Evolutionary conservation across 2,888 invertebrate species (phyloP).

Genomic region (Notodonta dromedarius): DNA sequence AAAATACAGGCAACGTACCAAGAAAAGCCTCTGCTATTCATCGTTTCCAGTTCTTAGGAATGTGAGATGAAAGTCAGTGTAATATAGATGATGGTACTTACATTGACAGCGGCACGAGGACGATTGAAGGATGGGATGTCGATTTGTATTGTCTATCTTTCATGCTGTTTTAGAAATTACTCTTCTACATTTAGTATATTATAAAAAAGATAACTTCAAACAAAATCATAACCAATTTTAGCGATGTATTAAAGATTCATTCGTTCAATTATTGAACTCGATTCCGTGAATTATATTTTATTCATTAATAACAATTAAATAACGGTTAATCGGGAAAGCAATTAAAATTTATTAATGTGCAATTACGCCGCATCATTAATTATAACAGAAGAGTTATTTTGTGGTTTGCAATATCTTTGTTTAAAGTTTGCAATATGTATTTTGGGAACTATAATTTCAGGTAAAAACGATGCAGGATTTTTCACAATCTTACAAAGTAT

Average conservation of each 20-base stretch:
- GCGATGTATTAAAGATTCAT: background rate
- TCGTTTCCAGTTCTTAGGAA: background rate
- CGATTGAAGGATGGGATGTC: too few species aligned
- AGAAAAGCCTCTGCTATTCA: background rate
- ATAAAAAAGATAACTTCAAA: too few species aligned
- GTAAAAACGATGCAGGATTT: too few species aligned
- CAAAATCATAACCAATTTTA: too few species aligned
- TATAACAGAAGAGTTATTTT: background rate
- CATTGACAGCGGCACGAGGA: background rate
- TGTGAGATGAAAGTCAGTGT: background rate
- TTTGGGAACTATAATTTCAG: background rate
- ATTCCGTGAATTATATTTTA: background rate
- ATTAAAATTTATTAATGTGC: background rate
- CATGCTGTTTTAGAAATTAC: too few species aligned
- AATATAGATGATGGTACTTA: background rate
- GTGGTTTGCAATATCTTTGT: background rate
- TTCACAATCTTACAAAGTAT: too few species aligned
- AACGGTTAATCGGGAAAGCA: background rate
- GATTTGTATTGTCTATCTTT: too few species aligned
- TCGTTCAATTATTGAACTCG: background rate
- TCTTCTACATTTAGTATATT: too few species aligned
- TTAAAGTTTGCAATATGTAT: too few species aligned
- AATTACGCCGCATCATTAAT: background rate
- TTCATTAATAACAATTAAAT: background rate
- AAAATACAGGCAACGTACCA: background rate